Base-by-base conservation (phyloP, 1,140 invertebrate species). In the Coptotermes formosanus region DNA sequence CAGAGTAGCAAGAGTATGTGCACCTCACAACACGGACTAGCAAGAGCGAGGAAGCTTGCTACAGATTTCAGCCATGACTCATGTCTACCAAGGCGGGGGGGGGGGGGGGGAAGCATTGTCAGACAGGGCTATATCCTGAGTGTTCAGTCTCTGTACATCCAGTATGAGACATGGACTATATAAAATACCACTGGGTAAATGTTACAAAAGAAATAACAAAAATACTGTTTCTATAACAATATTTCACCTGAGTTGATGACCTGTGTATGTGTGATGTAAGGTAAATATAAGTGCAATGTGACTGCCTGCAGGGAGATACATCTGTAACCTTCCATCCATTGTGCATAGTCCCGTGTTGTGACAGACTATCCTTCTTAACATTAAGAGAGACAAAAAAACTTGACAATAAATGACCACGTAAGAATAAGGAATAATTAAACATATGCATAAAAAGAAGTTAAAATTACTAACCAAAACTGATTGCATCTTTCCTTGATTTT, bases 231-330 rank as follows among this genome's bases (percentile, higher is more conserved):
- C 85, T 85, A 82, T 85, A 59, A 85, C 12, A 85, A 85, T 45
- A 85, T 52, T 59, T 85, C 75, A 85, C 85, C 85, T 85, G 85
- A 85, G 85, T 85, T 85, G 81, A 85, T 44, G 38, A 82, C 85
- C 83, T 84, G 83, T 84, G 30, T 83, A 14, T 83, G 23, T 83
- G 59, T 85, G 32, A 85, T 85, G 85, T 32, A 64, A 64, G 45
- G 19, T 85, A 32, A 82, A 55, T 38, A 38, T 55, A 69, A 85
- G 38, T 75, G 85, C 64, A 8, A 81, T 85, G 44, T 64, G 59
- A 32, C 45, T 45, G 64, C 32, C 85, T 81, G 44, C 38, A 52
- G n/a, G 11, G 64, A 75, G 64, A 75, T 75, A 75, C 25, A 64
- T 23, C 16, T 52, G 7, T 11, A 45, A 30, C n/a, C 32, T n/a